Percentiles rank a stretch among this genome's conserved stretches.
These are phyloP conservation scores for Xenentodon cancila DNA, from an alignment of 2,797 vertebrate genomes.

Conservation along the genomic window DNA sequence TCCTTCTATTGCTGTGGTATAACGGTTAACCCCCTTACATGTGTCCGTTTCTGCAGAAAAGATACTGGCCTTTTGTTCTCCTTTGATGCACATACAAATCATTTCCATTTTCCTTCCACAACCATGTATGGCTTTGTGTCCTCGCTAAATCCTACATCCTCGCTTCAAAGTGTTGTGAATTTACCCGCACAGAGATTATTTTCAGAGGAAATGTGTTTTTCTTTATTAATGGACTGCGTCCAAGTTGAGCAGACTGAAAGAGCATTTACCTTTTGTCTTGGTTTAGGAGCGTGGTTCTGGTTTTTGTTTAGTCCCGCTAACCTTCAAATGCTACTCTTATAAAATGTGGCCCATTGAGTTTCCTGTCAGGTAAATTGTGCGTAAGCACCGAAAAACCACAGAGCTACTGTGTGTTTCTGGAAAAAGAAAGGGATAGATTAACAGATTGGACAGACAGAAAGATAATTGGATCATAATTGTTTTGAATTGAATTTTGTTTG, in stretches of 20 bases:
- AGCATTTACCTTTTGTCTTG: slow-evolving; percentile 47
- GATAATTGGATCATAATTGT: too few relatives aligned
- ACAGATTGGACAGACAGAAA: neutral
- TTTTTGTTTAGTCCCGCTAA: slow-evolving; percentile 4
- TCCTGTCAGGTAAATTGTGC: neutral
- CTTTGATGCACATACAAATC: slow-evolving; percentile 15
- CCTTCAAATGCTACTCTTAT: neutral
- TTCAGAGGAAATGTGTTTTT: slow-evolving; percentile 32
- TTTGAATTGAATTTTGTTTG: too few relatives aligned
- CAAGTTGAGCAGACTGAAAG: slow-evolving; percentile 53
- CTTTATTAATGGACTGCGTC: slow-evolving; percentile 35
- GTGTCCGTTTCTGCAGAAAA: slow-evolving; percentile 31
- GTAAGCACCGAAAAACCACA: neutral
- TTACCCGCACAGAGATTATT: slow-evolving; percentile 26
- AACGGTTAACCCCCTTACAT: neutral
- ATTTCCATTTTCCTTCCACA: slow-evolving; percentile 18
- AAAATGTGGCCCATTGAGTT: neutral
- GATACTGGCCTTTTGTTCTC: slow-evolving; percentile 34
- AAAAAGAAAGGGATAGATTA: slow-evolving; percentile 11
- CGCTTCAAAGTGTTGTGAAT: slow-evolving; percentile 30
- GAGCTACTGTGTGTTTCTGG: slow-evolving; percentile 3
- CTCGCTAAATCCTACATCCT: neutral
- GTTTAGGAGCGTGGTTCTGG: slow-evolving; percentile 22
- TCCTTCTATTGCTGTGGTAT: slow-evolving; percentile 24
- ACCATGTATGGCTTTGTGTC: slow-evolving; percentile 11